Percentiles rank a stretch among this genome's conserved stretches.
phyloP scores from a whole-genome alignment of 2,797 vertebrate genomes.

The Meda fulgida region DNA sequence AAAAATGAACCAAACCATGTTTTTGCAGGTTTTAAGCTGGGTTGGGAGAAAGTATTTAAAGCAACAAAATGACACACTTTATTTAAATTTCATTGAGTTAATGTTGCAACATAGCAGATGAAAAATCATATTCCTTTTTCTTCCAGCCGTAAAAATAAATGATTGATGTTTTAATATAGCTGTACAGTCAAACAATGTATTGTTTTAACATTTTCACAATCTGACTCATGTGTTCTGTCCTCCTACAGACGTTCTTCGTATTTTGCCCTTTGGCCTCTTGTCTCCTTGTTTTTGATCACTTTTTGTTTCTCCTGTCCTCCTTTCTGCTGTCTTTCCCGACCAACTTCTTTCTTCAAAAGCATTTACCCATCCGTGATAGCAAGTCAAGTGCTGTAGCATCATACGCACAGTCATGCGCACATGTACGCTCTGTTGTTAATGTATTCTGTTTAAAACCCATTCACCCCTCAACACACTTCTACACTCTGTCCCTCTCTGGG shows the following conservation, averaged over 20 bases:
- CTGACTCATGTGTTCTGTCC: conserved; percentile 55
- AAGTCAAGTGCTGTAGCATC: conserved; percentile 37
- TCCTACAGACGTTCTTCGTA: conserved; percentile 39
- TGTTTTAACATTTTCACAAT: conserved; percentile 46
- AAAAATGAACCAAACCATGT: neutral
- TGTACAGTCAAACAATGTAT: conserved; percentile 50
- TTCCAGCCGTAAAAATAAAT: conserved; percentile 36
- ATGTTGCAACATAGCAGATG: neutral
- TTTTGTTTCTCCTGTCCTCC: conserved; percentile 40
- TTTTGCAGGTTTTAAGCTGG: neutral
- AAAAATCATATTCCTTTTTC: conserved; percentile 5
- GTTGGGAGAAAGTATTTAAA: neutral
- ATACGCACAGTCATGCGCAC: conserved; percentile 21
- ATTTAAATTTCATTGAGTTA: neutral
- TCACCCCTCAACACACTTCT: conserved; percentile 23
- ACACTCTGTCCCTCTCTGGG: conserved; percentile 28
- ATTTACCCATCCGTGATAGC: conserved; percentile 39
- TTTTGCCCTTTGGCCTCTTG: conserved; percentile 41
- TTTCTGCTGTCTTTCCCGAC: conserved; percentile 27
- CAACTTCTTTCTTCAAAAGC: conserved; percentile 36
- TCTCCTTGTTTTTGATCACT: conserved; percentile 37
- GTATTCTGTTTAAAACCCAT: conserved; percentile 42
- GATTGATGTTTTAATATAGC: conserved; percentile 61
- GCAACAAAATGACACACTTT: neutral
- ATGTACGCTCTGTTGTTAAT: conserved; percentile 21